Base-by-base conservation (phyloP, 2,888 invertebrate genomes). In the Andrena camellia region DNA sequence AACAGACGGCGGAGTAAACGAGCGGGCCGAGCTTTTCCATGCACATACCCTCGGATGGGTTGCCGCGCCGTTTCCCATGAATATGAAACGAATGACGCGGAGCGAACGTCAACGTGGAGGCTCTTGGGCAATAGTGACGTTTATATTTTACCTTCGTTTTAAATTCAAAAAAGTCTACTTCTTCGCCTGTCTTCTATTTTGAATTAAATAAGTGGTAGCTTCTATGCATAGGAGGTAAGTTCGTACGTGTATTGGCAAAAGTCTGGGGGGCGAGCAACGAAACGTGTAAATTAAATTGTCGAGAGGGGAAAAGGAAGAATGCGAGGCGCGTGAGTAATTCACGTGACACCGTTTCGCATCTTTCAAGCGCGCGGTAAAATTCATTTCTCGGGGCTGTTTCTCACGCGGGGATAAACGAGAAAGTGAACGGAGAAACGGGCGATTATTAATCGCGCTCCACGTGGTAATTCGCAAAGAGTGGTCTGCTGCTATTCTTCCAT, bases 231-330 rank as follows among this genome's bases (percentile, higher is more conserved):
- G 42, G 6, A 59, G 17, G 23, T 8, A 8, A 59, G 59, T 10
- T 8, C 4, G 59, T 20, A 31, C 6, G 23, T 52, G 13, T 50
- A 17, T 68, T 13, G 42, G 59, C 64, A 17, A 8, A 2, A 42
- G 48, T 50, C 33, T 67, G 1, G 10, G 1, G 10, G 0, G n/a
- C 26, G 31, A 42, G 33, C 13, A 20, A n/a, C 50, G n/a, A 72
- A 42, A 67, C 69, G 75, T 50, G 69, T 63, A 59, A 79, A 79
- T 79, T 68, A 69, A 79, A 74, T 69, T 75, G 68, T 29, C 74
- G 60, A 1, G 60, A 31, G 50, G 23, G 50, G 33, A 17, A 17
- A 63, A 68, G n/a, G 59, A 66, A 50, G 75, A 75, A 79, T 35
- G 63, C 64, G 6, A 29, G 20, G 52, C 75, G 75, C 75, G 69